phyloP scores from a whole-genome alignment of 2,113 vertebrate genomes.

The Colossoma macropomum region DNA sequence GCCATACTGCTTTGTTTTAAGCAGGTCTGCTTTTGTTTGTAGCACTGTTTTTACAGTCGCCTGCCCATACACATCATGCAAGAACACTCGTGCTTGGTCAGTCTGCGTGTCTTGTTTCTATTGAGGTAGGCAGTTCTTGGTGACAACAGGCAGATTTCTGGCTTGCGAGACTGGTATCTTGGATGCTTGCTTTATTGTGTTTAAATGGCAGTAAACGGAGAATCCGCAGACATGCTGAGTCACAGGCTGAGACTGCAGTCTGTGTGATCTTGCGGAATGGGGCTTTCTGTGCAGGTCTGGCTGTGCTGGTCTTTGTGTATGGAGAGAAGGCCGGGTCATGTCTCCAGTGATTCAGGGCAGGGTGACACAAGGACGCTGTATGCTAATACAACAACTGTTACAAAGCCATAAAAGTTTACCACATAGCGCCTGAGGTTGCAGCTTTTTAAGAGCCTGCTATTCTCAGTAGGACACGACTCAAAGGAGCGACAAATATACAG shows the following conservation, averaged over 20 bases:
- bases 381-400: conserved; percentile 45
- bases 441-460: conserved; percentile 22
- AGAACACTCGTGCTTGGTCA: neutral
- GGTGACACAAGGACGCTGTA: conserved; percentile 32
- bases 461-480: conserved; percentile 11
- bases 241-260: neutral
- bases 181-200: neutral
- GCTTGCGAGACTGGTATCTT: neutral
- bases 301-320: neutral
- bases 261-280: neutral
- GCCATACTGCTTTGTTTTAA: neutral
- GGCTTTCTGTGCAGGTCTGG: neutral
- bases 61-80: too few relatives aligned
- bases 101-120: neutral
- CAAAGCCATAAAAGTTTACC: conserved; percentile 38
- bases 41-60: neutral
- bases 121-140: too few relatives aligned
- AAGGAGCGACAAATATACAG: neutral
- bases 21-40: neutral
- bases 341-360: conserved; percentile 17
- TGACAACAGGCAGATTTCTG: neutral
- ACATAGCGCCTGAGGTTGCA: conserved; percentile 23
- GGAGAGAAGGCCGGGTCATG: neutral
- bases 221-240: neutral
- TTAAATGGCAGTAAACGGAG: neutral